Evolutionary conservation across 2,797 vertebrate genomes (phyloP).

Genomic region (Macropus fuliginosus): DNA sequence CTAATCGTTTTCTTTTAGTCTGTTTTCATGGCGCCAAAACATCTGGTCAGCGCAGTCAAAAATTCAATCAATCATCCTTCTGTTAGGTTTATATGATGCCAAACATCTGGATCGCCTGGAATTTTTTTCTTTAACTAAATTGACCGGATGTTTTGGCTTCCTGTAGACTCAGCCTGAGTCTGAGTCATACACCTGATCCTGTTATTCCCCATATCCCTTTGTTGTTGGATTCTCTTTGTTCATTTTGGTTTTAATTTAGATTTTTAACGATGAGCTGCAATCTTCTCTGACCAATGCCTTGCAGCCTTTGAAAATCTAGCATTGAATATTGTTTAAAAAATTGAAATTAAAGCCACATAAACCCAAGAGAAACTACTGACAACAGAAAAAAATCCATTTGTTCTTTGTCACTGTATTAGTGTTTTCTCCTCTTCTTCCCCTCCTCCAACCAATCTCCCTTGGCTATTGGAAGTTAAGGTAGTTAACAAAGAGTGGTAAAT

Average conservation of each 20-base stretch:
- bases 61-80: constrained; percentile 66
- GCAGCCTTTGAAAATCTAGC: constrained; percentile 15
- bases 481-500: constrained; percentile 47
- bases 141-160: constrained; percentile 67
- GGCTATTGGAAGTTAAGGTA: neutral
- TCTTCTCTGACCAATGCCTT: neutral
- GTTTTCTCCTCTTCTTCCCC: neutral
- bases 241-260: constrained; percentile 30
- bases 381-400: constrained; percentile 2
- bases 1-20: constrained; percentile 62
- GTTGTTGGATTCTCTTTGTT: constrained; percentile 8
- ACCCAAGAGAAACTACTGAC: constrained; percentile 27
- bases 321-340: neutral
- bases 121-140: constrained; percentile 72
- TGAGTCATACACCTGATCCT: constrained; percentile 19
- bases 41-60: constrained; percentile 76
- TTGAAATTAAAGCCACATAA: no score
- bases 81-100: constrained; percentile 69
- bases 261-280: neutral
- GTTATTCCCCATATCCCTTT: constrained; percentile 32
- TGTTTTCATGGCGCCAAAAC: constrained; percentile 72
- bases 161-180: constrained; percentile 51
- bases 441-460: neutral
- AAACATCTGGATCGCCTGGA: constrained; percentile 75
- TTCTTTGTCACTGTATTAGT: neutral